These are phyloP conservation scores for Aethes cnicana DNA, from an alignment of 2,888 invertebrate species.

Conservation along the genomic window DNA sequence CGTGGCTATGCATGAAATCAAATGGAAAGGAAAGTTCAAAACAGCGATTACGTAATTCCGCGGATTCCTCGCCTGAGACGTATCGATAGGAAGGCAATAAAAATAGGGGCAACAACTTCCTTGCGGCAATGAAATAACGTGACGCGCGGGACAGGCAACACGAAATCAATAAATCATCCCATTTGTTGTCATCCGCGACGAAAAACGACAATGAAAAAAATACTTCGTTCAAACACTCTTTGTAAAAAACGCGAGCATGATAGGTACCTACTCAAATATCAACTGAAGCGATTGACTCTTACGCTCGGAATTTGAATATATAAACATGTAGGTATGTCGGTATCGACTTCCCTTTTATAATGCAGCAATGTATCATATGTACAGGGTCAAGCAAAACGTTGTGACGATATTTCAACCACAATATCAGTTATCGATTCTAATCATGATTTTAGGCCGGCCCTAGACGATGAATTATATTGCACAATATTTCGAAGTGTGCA, in stretches of 20 bases:
- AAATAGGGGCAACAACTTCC: slow-evolving; percentile 44
- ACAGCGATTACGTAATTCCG: slow-evolving; percentile 38
- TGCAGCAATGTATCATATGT: not conserved
- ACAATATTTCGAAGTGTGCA: too few species aligned
- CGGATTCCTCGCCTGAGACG: slow-evolving; percentile 41
- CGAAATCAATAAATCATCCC: slow-evolving; percentile 57
- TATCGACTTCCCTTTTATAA: not conserved
- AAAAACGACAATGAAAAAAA: slow-evolving; percentile 49
- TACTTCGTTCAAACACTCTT: slow-evolving; percentile 42
- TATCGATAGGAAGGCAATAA: slow-evolving; percentile 38
- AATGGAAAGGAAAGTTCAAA: not conserved
- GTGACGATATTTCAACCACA: too few species aligned
- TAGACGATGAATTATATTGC: too few species aligned
- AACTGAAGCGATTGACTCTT: slow-evolving; percentile 8
- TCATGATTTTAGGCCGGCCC: too few species aligned
- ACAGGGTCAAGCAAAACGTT: too few species aligned
- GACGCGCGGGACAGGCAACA: slow-evolving; percentile 47
- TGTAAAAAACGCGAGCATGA: slow-evolving; percentile 7
- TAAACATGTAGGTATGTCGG: not conserved
- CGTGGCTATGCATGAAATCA: too few species aligned
- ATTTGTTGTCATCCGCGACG: slow-evolving; percentile 49
- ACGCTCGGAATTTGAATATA: not conserved
- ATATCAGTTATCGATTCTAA: too few species aligned
- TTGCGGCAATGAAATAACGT: slow-evolving; percentile 47
- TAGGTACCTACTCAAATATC: not conserved